phyloP scores from a whole-genome alignment of 2,888 invertebrate species.

The Lepidonotus clava region DNA sequence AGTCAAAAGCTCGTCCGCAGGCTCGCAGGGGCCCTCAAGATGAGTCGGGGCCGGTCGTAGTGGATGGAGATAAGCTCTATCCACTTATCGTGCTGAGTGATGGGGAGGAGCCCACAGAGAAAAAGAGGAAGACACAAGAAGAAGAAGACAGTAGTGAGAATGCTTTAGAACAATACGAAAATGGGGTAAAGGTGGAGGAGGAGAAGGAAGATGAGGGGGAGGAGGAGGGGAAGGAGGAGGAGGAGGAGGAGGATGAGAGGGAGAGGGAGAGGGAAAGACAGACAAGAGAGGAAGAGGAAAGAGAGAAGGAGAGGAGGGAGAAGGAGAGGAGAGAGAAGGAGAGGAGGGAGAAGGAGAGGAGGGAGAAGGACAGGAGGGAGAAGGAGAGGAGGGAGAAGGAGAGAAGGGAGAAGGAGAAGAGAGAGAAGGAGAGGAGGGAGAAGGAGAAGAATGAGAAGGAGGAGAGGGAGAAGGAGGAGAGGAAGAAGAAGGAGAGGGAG shows the following conservation, averaged over 20 bases:
- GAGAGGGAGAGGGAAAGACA: neutral
- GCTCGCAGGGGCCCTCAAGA: no score
- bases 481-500: neutral
- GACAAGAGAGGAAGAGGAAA: neutral
- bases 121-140: neutral
- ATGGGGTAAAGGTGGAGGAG: neutral
- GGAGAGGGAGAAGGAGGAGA: neutral
- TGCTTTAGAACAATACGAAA: no score
- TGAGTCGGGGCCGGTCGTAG: no score
- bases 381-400: conserved; percentile 18
- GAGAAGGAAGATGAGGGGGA: neutral
- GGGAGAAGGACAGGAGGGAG: neutral
- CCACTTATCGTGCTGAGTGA: no score
- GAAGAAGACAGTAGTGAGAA: no score
- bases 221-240: neutral
- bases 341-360: neutral
- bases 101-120: neutral
- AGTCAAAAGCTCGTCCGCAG: no score
- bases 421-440: neutral
- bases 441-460: neutral
- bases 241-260: neutral
- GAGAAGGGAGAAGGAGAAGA: neutral
- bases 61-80: no score
- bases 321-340: neutral
- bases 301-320: neutral